Base-by-base conservation (phyloP, 2,888 invertebrate genomes). In the Troides aeacus region DNA sequence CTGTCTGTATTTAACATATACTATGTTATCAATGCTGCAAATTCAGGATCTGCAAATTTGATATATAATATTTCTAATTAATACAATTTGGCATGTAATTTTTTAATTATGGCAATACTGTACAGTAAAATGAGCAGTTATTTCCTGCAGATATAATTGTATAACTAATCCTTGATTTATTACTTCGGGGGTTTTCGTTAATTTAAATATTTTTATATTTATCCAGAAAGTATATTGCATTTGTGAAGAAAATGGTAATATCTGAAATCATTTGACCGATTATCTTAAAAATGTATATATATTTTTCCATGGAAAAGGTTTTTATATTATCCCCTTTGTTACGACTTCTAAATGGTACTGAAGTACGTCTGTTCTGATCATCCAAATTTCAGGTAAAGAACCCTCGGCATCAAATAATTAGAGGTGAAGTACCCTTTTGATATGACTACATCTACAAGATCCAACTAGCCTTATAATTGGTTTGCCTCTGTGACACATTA, bases 121-220 rank as follows among this genome's bases (percentile, higher is more conserved):
- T 75, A 82, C 78, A 77, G 78, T 77, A 80, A 75, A 78, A 77
- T 79, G 79, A 78, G 75, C 76, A 76, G 81, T 84, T 85, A 81
- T 84, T 83, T 83, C 77, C 79, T 79, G 78, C 78, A 78, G 83
- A 84, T 46, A 79, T 78, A 81, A 83, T 81, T 81, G 83, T 84
- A 84, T 83, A 85, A 83, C 83, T 83, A 62, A 42, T 24, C 84
- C 83, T 79, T 86, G 83, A 87, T 87, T 86, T 87, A 86, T 87
- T 87, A 86, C 86, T 87, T 86, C 79, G 78, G 84, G 79, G 79
- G 69, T 42, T 15, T 17, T 36, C 62, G 53, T 69, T n/a, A 58
- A 77, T 77, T 81, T 76, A 76, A 77, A 78, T 24, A 8, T 58
- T 53, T 66, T 18, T n/a, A 5, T 53, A 53, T 53, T 53, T 53